Conservation (phyloP, 2,888 invertebrate species). For the Teleiodes luculella region DNA sequence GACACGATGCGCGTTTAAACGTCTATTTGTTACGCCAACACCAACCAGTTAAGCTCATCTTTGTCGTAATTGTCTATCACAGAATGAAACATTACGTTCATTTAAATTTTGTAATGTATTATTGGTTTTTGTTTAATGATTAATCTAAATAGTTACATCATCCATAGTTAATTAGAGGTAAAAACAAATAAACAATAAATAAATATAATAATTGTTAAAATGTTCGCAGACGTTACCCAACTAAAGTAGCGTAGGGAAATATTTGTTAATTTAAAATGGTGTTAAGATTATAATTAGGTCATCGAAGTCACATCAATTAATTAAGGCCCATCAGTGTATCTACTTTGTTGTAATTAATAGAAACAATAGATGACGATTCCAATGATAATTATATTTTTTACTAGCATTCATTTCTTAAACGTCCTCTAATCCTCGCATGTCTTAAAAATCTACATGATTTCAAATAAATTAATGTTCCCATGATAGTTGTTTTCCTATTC, state of each 20-base stretch:
- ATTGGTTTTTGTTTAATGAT: too few species aligned
- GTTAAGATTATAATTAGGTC: too few species aligned
- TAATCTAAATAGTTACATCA: too few species aligned
- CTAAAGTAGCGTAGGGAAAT: too few species aligned
- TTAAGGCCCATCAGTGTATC: too few species aligned
- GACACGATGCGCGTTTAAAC: slow-evolving; percentile 29
- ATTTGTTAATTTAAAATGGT: too few species aligned
- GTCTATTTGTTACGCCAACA: slow-evolving; percentile 20
- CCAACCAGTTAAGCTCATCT: slow-evolving; percentile 2
- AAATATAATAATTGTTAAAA: too few species aligned
- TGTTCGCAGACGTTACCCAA: too few species aligned
- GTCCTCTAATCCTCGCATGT: background rate
- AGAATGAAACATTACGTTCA: background rate
- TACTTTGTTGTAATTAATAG: background rate
- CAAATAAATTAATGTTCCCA: background rate
- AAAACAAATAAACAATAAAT: too few species aligned
- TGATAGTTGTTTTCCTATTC: slow-evolving; percentile 4
- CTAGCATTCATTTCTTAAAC: background rate
- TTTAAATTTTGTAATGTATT: background rate
- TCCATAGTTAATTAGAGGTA: too few species aligned
- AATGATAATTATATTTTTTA: background rate
- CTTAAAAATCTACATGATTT: background rate
- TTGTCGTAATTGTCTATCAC: background rate
- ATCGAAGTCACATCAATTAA: too few species aligned
- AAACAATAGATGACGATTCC: background rate